Percentiles rank a stretch among this genome's conserved stretches.
Conservation (phyloP, 2,888 invertebrate species). For the Ectobius pallidus region DNA sequence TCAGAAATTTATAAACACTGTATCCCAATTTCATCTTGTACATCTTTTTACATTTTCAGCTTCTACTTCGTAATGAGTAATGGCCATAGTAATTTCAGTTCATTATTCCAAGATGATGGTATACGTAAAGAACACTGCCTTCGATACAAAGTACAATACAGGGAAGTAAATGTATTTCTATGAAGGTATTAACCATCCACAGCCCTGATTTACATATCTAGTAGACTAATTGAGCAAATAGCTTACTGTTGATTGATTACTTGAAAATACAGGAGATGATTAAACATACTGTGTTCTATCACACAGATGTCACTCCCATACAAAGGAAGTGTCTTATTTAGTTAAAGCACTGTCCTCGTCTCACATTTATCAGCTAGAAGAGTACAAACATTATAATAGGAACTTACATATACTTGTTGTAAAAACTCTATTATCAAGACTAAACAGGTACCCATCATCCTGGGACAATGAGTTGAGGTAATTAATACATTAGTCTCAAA, state of each 20-base stretch:
- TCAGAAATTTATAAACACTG: too few relatives aligned
- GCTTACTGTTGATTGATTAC: conserved; percentile 19
- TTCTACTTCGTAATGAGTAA: too few relatives aligned
- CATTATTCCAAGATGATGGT: background rate
- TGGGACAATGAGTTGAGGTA: background rate
- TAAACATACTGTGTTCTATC: background rate
- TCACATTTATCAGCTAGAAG: conserved; percentile 13
- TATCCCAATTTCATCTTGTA: too few relatives aligned
- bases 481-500: background rate
- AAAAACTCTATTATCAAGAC: background rate
- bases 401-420: background rate
- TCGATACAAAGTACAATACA: background rate
- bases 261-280: background rate
- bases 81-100: too few relatives aligned
- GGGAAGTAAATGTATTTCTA: conserved; percentile 5
- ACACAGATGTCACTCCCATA: background rate
- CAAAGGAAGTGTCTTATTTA: background rate
- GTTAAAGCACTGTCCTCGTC: background rate
- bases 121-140: background rate
- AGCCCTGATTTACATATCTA: conserved; percentile 16
- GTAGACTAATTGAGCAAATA: conserved; percentile 27
- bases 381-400: background rate
- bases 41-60: too few relatives aligned
- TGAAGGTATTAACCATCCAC: conserved; percentile 11
- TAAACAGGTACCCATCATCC: background rate